phyloP scores from a whole-genome alignment of 2,888 invertebrate species.

The Agrochola lota region DNA sequence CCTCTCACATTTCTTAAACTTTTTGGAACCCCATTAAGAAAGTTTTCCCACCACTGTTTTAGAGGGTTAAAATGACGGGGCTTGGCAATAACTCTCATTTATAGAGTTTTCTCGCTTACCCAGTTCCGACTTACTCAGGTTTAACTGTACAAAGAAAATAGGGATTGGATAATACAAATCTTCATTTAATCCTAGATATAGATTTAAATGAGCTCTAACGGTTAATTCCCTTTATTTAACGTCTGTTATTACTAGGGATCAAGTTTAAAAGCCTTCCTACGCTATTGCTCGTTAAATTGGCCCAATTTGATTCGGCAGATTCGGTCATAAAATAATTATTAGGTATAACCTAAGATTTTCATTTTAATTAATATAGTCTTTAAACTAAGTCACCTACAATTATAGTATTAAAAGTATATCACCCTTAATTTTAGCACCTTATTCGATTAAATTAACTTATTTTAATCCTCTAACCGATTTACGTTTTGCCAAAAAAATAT shows the following conservation, averaged over 20 bases:
- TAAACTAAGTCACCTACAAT: neutral
- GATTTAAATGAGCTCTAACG: neutral
- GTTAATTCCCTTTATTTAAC: neutral
- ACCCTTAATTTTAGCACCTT: conserved; percentile 13
- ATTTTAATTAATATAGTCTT: neutral
- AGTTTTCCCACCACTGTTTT: too few relatives aligned
- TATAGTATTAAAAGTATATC: conserved; percentile 22
- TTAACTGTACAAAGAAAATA: neutral
- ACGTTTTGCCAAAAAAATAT: neutral
- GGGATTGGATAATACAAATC: neutral
- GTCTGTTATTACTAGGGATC: neutral
- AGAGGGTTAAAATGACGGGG: too few relatives aligned
- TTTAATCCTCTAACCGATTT: conserved; percentile 20
- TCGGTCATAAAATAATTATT: neutral
- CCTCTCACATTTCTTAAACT: too few relatives aligned
- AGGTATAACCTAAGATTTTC: neutral
- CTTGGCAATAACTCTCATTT: too few relatives aligned
- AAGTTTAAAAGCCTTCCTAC: neutral
- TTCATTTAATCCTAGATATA: neutral
- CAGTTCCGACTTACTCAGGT: too few relatives aligned
- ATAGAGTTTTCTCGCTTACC: too few relatives aligned
- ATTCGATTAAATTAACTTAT: conserved; percentile 29
- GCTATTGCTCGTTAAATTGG: neutral
- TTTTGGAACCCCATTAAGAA: too few relatives aligned
- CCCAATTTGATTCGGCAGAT: neutral